Evolutionary conservation across 2,113 vertebrate species (phyloP).

Genomic region (Clarias magur): DNA sequence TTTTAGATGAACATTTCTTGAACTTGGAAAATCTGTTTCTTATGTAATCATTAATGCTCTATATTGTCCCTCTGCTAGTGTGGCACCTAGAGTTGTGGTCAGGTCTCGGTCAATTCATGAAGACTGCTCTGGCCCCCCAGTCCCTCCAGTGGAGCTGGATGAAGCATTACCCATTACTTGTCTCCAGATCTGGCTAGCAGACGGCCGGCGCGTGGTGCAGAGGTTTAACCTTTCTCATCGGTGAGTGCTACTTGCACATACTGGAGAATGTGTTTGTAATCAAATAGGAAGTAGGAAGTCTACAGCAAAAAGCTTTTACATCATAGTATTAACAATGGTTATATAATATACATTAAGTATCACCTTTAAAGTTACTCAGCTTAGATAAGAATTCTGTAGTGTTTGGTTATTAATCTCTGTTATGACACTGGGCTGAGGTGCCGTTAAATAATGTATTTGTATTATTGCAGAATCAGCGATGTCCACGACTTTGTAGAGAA

Average conservation of each 20-base stretch:
- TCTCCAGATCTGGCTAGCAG: slow-evolving; percentile 93
- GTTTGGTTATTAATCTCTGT: neutral
- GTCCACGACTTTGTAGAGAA: slow-evolving; percentile 85
- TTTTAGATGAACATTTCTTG: neutral
- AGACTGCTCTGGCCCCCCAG: slow-evolving; percentile 73
- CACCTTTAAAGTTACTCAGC: slow-evolving; percentile 34
- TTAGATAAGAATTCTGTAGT: slow-evolving; percentile 28
- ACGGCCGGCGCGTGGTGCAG: slow-evolving; percentile 90
- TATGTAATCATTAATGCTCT: slow-evolving; percentile 39
- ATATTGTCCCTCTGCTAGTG: slow-evolving; percentile 70
- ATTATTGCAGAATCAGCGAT: slow-evolving; percentile 79
- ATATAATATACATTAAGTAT: slow-evolving; percentile 62
- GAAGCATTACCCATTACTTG: slow-evolving; percentile 84
- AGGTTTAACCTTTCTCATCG: slow-evolving; percentile 92
- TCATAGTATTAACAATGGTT: slow-evolving; percentile 70
- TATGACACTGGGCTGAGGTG: neutral
- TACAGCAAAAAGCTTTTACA: slow-evolving; percentile 62
- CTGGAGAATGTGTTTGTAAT: slow-evolving; percentile 12
- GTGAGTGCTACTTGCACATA: slow-evolving; percentile 66
- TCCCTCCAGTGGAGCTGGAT: slow-evolving; percentile 82
- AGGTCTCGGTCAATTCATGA: slow-evolving; percentile 78
- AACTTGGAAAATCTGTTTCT: neutral
- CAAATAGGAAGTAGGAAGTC: slow-evolving; percentile 66
- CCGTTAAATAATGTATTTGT: neutral
- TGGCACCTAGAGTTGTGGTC: slow-evolving; percentile 86